Evolutionary conservation across 53 echinoderm and acorn worm genomes (phyloP), one percentile per base, ranked within the genome.

Genomic region (Hippasteria phrygiana): DNA sequence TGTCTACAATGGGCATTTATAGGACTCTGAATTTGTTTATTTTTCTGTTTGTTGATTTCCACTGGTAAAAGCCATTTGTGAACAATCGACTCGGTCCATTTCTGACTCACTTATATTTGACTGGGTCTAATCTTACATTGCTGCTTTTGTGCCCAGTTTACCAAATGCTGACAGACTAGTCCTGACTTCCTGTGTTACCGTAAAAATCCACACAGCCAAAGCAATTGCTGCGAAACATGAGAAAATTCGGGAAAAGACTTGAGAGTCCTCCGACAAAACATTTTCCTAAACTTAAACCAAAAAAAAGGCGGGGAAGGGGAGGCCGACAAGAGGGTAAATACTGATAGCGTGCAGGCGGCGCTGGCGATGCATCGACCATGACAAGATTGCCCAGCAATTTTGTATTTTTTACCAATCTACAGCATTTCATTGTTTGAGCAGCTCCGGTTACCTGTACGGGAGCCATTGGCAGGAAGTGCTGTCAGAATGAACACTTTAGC

Each of bases 181-280:
- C 59, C 18, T 7, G 20, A 53, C 56, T 37, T 79, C 79, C 38
- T 74, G 12, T 11, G 62, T 62, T 41, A 79, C 39, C 11, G 28
- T 37, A 59, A 79, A 55, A 37, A 34, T 48, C 35, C 70, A 85
- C 69, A 85, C 36, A 37, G 36, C 36, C 50, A 5, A 70, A 45
- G 43, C 51, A 71, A 38, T 50, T 7, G 22, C 70, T 34, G 85
- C 35, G 85, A 70, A 85, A 71, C 70, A 85, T 24, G 85, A 85
- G 47, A 29, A 48, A 85, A 71, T 38, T 42, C 79, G 39, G 71
- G 70, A 37, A 37, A 67, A 3, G 85, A 51, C 62, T 65, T n/a
- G 27, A 65, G 51, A 36, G 85, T 45, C 51, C 27, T 42, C 0
- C 17, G 18, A 33, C 24, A 47, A 42, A 83, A 67, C 85, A 85